Evolutionary conservation across 2,888 invertebrate species (phyloP).

Genomic region (Orthonevra nobilis): DNA sequence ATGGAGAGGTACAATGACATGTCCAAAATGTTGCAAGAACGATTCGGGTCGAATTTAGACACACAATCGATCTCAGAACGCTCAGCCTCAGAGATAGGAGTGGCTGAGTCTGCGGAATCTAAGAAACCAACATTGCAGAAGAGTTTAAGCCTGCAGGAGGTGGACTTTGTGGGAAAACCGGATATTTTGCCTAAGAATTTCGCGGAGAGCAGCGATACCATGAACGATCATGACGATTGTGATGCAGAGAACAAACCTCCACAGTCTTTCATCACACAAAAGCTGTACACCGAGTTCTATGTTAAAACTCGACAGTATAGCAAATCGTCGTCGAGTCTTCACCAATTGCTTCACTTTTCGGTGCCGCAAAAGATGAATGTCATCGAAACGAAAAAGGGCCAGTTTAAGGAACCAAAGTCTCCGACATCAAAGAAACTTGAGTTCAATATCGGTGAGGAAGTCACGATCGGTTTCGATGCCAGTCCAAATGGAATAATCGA

Average conservation of each 20-base stretch:
- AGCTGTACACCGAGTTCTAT: slow-evolving; percentile 86
- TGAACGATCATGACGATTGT: slow-evolving; percentile 77
- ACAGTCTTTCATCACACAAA: slow-evolving; percentile 85
- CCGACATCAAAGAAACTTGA: slow-evolving; percentile 71
- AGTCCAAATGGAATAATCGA: slow-evolving; percentile 81
- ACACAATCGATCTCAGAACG: slow-evolving; percentile 73
- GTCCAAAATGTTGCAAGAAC: slow-evolving; percentile 86
- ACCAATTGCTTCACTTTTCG: slow-evolving; percentile 79
- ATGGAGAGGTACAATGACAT: slow-evolving; percentile 87
- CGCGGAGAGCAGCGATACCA: slow-evolving; percentile 73
- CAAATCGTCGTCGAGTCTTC: slow-evolving; percentile 84
- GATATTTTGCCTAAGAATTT: slow-evolving; percentile 76
- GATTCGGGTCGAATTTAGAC: slow-evolving; percentile 81
- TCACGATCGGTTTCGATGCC: slow-evolving; percentile 71
- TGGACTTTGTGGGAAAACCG: slow-evolving; percentile 77
- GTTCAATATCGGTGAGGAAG: slow-evolving; percentile 75
- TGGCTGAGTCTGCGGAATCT: slow-evolving; percentile 42
- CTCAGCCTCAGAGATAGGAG: slow-evolving; percentile 71
- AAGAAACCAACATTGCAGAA: slow-evolving; percentile 76
- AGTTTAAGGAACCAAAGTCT: slow-evolving; percentile 72
- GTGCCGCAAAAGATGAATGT: slow-evolving; percentile 81
- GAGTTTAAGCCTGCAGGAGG: slow-evolving; percentile 79
- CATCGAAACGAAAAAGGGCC: slow-evolving; percentile 81
- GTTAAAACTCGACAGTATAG: slow-evolving; percentile 86
- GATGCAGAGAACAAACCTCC: slow-evolving; percentile 78